Evolutionary conservation across 2,113 vertebrate genomes (phyloP), one percentile per base, ranked within the genome.

Genomic region (Gobio gobio): DNA sequence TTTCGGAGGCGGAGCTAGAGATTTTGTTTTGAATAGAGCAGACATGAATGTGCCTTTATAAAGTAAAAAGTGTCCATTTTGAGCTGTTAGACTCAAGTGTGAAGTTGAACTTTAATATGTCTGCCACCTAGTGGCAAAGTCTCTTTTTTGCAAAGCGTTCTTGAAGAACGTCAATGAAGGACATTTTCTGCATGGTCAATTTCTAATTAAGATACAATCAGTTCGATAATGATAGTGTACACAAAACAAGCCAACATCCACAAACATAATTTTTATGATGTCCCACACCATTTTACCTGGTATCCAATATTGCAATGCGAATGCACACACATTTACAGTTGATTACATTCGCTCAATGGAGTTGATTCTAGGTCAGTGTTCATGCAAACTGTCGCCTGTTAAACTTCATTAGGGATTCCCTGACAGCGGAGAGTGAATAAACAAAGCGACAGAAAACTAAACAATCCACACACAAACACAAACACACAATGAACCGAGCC

Each of bases 121-220:
- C 80, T 73, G 83, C 79, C 87, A 80, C 77, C 86, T 88, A 87
- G 84, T 84, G 86, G 87, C n/a, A 80, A 80, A 74, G 51, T 14
- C 47, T 4, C 18, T 59, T 56, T 36, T 76, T 77, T 58, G 24
- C 83, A 70, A 76, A 83, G 14, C 16, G n/a, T 22, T 29, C 29
- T 66, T 68, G 59, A 51, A 49, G 58, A 43, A 79, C 63, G 1
- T 66, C 26, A 82, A 36, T 68, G 58, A 63, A 86, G 79, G 24
- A 51, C 26, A 61, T 40, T 47, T 83, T 16, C 40, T 82, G 18
- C 47, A 73, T 63, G 66, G 43, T 64, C 70, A 83, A 24, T 80
- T 80, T 56, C n/a, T 80, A 74, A 82, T 68, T 18, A 74, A 85
- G 26, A 61, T 26, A 6, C 10, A 49, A 70, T 36, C 26, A 78